Conservation (phyloP, 2,113 vertebrate species). For the Ifrita kowaldi region DNA sequence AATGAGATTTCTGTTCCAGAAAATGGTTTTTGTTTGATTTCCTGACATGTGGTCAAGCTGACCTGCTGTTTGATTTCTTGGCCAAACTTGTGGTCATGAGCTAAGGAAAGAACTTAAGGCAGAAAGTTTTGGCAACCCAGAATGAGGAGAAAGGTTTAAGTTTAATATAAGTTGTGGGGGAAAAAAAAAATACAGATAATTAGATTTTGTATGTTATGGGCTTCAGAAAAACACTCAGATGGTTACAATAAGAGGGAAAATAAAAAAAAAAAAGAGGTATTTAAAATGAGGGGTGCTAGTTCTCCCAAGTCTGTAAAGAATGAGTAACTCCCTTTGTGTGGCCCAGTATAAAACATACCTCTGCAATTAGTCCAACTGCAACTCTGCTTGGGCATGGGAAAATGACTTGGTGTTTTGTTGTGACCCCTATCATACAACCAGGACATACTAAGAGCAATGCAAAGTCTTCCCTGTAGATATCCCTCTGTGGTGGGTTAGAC, state of each 20-base stretch:
- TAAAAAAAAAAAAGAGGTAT: background rate
- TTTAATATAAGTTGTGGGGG: background rate
- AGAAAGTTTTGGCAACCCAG: background rate
- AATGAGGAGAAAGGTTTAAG: background rate
- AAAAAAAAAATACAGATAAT: background rate
- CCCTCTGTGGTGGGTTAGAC: background rate
- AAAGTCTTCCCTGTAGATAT: background rate
- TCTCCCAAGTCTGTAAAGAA: background rate
- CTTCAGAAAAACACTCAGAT: background rate
- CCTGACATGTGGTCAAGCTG: background rate
- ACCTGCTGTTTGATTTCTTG: background rate
- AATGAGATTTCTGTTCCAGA: background rate
- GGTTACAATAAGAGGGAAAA: background rate
- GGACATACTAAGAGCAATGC: background rate
- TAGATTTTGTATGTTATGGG: background rate
- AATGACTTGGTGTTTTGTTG: background rate
- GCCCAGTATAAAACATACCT: background rate
- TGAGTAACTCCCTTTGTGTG: background rate
- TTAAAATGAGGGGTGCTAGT: background rate
- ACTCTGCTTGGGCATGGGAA: background rate
- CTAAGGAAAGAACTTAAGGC: background rate
- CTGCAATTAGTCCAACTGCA: background rate
- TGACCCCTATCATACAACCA: accelerated
- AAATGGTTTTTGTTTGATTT: background rate
- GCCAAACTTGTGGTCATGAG: background rate